Base-by-base conservation (phyloP, 2,888 invertebrate genomes). In the Quadroppia sp. region DNA sequence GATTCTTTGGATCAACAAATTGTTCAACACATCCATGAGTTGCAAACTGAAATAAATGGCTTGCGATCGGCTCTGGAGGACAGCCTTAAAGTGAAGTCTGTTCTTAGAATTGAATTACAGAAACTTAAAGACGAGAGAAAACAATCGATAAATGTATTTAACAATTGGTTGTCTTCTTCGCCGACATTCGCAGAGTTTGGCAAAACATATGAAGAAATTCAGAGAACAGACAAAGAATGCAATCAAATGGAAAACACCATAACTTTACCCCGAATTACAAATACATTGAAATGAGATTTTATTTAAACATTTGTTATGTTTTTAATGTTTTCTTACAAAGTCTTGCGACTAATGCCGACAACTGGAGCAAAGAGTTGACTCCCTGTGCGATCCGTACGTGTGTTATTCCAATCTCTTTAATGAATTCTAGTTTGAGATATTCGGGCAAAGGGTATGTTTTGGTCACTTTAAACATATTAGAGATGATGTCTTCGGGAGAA, bases 401-500 rank as follows among this genome's bases (percentile, higher is more conserved):
- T 1, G 93, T 90, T 53, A 89, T 83, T 15, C 94, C 97, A 80
- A 97, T 92, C 86, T 96, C 93, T 82, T 91, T 89, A 76, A 97
- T 88, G 82, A 91, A 91, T 79, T 89, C 88, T 77, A 98, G 85
- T 81, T 92, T 92, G 75, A 92, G 81, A 70, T 87, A 87, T 82
- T 97, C 97, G 40, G 89, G 86, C 79, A 92, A 88, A 56, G 88
- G 87, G 81, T 94, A 86, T 77, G 88, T 90, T 83, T 97, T 97
- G 83, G 91, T 89, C 32, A 98, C 95, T 78, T 94, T 88, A 84
- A 97, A 97, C 76, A 97, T 88, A 83, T 94, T 98, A 77, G 90
- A 89, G 79, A 99, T 91, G 61, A 99, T 92, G 85, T 99, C 99
- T 83, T 99, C 96, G 0, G 95, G 88, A 0, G 97, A 94, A 83